phyloP scores from a whole-genome alignment of 2,113 vertebrate genomes.

The Mesitornis unicolor region DNA sequence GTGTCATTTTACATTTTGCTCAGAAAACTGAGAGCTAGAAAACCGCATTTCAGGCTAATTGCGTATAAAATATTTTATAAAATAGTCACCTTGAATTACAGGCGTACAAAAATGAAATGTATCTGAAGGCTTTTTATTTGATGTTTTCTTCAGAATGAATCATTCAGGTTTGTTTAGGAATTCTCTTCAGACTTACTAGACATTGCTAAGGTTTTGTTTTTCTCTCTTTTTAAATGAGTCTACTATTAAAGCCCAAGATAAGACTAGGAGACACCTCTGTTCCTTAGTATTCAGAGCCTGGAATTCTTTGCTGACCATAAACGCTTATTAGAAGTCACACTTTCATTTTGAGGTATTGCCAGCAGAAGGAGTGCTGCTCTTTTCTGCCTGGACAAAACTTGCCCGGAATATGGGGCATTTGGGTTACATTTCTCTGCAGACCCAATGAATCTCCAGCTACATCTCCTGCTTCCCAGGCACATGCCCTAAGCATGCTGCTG shows the following conservation, averaged over 20 bases:
- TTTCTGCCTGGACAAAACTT: background rate
- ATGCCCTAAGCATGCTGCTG: background rate
- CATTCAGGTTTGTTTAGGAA: background rate
- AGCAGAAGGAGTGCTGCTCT: background rate
- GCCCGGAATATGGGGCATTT: background rate
- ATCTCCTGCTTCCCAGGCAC: background rate
- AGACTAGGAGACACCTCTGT: background rate
- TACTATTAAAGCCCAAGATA: background rate
- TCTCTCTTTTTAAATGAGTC: background rate
- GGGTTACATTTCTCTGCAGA: background rate
- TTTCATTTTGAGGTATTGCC: background rate
- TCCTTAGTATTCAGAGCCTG: background rate
- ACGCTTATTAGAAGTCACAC: background rate
- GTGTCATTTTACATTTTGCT: slow-evolving; percentile 49
- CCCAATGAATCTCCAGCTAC: background rate
- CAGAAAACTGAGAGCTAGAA: slow-evolving; percentile 12
- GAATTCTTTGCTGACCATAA: background rate
- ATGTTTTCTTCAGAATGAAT: slow-evolving; percentile 16
- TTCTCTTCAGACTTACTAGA: background rate
- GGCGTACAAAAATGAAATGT: background rate
- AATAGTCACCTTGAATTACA: slow-evolving; percentile 45
- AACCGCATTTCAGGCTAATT: slow-evolving; percentile 34
- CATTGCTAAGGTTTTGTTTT: background rate
- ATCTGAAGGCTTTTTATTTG: background rate
- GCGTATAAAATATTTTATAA: slow-evolving; percentile 30